A percentile compares a stretch with the other conserved stretches of the same genome.
Evolutionary conservation across 2,113 vertebrate genomes (phyloP).

Genomic region (Numenius arquata): DNA sequence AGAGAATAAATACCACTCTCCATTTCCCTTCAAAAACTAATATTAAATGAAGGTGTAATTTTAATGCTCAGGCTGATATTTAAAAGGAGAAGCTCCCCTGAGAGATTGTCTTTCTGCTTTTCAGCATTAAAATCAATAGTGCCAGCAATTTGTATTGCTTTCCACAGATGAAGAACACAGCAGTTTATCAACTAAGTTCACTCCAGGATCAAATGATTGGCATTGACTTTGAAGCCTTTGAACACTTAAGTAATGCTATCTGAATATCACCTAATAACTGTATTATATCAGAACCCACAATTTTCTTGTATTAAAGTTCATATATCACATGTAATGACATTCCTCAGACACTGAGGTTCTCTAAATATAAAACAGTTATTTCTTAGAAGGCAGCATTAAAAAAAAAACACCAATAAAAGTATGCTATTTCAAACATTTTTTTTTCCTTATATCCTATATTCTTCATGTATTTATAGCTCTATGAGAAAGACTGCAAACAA

Average conservation of each 20-base stretch:
- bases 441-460: not conserved
- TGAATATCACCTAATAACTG: not conserved
- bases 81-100: not conserved
- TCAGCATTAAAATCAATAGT: not conserved
- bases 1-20: not conserved
- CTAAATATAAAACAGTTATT: not conserved
- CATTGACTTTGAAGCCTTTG: not conserved
- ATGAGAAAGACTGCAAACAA: not conserved
- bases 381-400: not conserved
- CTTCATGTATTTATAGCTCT: not conserved
- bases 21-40: not conserved
- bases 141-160: not conserved
- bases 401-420: not conserved
- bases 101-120: not conserved
- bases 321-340: not conserved
- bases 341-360: not conserved
- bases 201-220: not conserved
- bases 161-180: constrained; percentile 1
- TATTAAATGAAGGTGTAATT: constrained; percentile 19
- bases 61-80: not conserved
- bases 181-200: constrained; percentile 7
- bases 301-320: constrained; percentile 8
- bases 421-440: not conserved
- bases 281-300: not conserved
- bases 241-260: not conserved